Percentiles rank a stretch among this genome's conserved stretches.
Evolutionary conservation across 1,140 invertebrate genomes (phyloP).

Genomic region (Drosophila kurseongensis): DNA sequence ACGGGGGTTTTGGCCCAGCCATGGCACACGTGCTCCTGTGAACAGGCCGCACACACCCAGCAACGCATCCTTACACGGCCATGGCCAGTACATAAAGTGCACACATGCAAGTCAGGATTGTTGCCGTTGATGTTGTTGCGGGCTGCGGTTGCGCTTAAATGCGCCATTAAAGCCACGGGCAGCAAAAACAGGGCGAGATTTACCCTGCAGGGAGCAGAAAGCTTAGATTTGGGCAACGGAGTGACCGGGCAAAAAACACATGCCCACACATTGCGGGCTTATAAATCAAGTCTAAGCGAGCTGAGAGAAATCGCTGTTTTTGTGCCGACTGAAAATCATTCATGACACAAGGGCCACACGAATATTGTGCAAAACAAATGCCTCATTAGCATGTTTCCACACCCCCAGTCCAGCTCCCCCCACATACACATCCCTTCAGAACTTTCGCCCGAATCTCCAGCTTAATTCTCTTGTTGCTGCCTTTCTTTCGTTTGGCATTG

Average conservation of each 20-base stretch:
- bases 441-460: constrained; percentile 11
- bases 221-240: constrained; percentile 60
- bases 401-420: neutral
- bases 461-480: constrained; percentile 17
- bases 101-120: constrained; percentile 51
- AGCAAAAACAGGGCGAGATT: constrained; percentile 28
- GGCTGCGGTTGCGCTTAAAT: constrained; percentile 75
- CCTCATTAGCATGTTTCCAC: constrained; percentile 63
- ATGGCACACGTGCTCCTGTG: constrained; percentile 24
- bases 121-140: constrained; percentile 54
- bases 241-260: constrained; percentile 16
- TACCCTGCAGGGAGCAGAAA: neutral
- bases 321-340: constrained; percentile 49
- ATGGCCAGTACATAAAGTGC: constrained; percentile 52
- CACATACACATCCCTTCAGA: constrained; percentile 39
- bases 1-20: constrained; percentile 38
- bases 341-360: constrained; percentile 36
- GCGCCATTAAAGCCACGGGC: constrained; percentile 64
- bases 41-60: constrained; percentile 48
- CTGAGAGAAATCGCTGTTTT: constrained; percentile 35
- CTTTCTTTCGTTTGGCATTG: constrained; percentile 46
- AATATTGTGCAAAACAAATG: constrained; percentile 70
- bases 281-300: constrained; percentile 57
- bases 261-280: constrained; percentile 40
- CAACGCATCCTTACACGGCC: constrained; percentile 9